These are phyloP conservation scores for Protophormia terraenovae DNA, from an alignment of 2,888 invertebrate species.

Conservation along the genomic window DNA sequence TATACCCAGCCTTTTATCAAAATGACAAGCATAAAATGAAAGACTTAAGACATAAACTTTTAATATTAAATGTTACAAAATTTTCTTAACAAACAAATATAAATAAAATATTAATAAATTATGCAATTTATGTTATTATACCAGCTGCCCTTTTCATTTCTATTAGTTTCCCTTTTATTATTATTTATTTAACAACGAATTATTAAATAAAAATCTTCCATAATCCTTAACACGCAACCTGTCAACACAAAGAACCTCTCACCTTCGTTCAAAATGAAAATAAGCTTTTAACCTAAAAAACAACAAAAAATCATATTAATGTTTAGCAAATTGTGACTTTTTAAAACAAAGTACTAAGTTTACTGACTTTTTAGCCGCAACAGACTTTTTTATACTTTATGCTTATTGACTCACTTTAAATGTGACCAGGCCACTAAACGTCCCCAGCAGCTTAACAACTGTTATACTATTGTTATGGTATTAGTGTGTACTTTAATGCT, in stretches of 20 bases:
- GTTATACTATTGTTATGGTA: not conserved
- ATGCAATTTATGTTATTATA: not conserved
- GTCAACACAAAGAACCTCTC: conserved; percentile 61
- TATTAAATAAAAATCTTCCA: conserved; percentile 31
- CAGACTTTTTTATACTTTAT: conserved; percentile 5
- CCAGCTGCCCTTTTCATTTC: conserved; percentile 18
- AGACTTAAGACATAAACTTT: no score
- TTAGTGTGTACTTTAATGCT: no score
- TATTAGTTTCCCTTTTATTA: conserved; percentile 2
- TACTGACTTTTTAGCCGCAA: not conserved
- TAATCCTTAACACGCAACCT: conserved; percentile 64
- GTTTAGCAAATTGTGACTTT: conserved; percentile 53
- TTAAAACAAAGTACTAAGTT: conserved; percentile 2
- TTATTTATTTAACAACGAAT: not conserved
- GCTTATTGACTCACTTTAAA: conserved; percentile 59
- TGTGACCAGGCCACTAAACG: conserved; percentile 59
- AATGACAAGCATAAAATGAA: no score
- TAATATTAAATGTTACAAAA: not conserved
- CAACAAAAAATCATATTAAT: not conserved
- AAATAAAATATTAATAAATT: not conserved
- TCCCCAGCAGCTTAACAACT: not conserved
- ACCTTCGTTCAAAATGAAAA: conserved; percentile 34
- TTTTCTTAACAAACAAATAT: not conserved
- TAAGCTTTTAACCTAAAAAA: conserved; percentile 16
- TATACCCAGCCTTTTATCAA: no score